Base-by-base conservation (phyloP, 2,888 invertebrate species). In the Sphecodes monilicornis region DNA sequence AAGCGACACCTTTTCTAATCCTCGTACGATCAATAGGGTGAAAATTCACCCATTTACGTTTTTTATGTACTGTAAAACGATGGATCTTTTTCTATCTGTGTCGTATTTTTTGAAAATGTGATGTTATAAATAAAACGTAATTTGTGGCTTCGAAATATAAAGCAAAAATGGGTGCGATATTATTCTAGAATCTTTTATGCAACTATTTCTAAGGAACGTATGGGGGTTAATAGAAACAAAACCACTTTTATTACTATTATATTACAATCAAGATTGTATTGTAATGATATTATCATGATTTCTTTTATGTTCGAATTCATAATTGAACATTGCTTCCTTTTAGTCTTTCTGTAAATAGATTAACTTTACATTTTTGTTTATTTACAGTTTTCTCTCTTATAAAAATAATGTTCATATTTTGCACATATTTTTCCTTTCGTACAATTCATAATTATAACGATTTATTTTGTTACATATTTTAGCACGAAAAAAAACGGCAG, bases 401-500 rank as follows among this genome's bases (percentile, higher is more conserved):
- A 6, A 29, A 29, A 60, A 60, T 60, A 60, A 60, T 60, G 29
- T 6, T 60, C 13, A 18, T 3, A 32, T 16, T 60, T 29, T 60
- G 16, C 54, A 36, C n/a, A 26, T 64, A 29, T 36, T 6, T 36
- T 32, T 3, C 2, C 11, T 18, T 18, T 18, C 2, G 11, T 66
- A 3, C 8, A 41, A 71, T n/a, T 29, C 6, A 66, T 60, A 0
- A 29, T 69, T 13, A 46, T 43, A 60, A 22, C 16, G 36, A 60
- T 26, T 10, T 75, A 10, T 64, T 46, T 78, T 69, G 36, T 76
- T 64, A n/a, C 70, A n/a, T 82, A 69, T 95, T 96, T 32, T 95
- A 98, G 98, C 96, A 97, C 91, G 98, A 98, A 93, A 98, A 98
- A 94, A 97, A 97, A 92, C 96, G 97, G 64, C 98, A 98, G 95